Conservation (phyloP, 2,888 invertebrate genomes). For the Platycheirus albimanus region DNA sequence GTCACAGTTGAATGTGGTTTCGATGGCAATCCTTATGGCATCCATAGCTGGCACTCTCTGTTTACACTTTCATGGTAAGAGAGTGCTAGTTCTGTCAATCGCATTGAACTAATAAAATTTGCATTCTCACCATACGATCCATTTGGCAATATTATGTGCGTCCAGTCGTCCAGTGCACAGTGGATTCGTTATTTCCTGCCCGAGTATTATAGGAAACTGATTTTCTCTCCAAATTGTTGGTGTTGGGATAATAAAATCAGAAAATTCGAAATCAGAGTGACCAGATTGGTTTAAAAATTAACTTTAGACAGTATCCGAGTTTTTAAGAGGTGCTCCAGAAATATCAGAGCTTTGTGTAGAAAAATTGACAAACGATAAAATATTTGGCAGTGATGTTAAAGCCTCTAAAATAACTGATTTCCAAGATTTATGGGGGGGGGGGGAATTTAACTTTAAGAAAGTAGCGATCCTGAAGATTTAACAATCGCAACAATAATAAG, state of each 20-base stretch:
- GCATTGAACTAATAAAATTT: conserved; percentile 63
- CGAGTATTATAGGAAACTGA: conserved; percentile 16
- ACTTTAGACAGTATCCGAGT: no score
- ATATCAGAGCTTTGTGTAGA: no score
- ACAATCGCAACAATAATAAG: no score
- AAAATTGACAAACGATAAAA: no score
- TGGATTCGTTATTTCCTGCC: conserved; percentile 16
- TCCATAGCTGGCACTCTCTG: conserved; percentile 37
- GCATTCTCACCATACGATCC: conserved; percentile 47
- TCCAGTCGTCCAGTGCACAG: conserved; percentile 2
- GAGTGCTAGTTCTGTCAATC: conserved; percentile 55
- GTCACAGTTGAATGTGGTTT: conserved; percentile 26
- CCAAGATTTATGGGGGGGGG: no score
- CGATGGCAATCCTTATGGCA: conserved; percentile 25
- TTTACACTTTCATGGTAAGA: conserved; percentile 58
- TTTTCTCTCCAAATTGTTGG: conserved; percentile 11
- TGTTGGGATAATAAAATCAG: conserved; percentile 22
- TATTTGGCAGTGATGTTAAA: no score
- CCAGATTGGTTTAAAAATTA: conserved; percentile 2
- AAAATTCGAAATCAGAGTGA: conserved; percentile 5
- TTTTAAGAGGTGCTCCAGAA: no score
- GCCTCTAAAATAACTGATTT: no score
- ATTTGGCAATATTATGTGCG: conserved; percentile 39
- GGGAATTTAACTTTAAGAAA: no score
- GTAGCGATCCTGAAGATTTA: no score